Evolutionary conservation across 1,140 invertebrate genomes (phyloP), one percentile per base, ranked within the genome.

Genomic region (Penaeus vannamei): DNA sequence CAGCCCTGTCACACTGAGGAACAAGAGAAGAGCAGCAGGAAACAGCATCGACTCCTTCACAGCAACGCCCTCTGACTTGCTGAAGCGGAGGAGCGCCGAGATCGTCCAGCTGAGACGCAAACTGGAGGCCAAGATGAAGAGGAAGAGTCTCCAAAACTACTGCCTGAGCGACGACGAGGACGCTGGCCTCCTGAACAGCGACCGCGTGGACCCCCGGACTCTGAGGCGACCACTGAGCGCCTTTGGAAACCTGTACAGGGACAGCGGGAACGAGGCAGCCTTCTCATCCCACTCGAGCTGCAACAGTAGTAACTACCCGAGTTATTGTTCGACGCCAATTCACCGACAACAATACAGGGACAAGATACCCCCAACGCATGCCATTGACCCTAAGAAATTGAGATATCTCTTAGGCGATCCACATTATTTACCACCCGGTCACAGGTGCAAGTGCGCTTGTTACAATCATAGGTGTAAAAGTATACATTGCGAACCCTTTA

Each of bases 71-170:
- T 53, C 64, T 29, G 86, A 87, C 1, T 62, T 42, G 29, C 64
- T 87, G 62, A 87, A 66, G 42, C 29, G 86, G 36, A 77, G 79
- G 14, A 87, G 86, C 32, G 86, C 61, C 1, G 86, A 87, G 61
- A 87, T 87, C 26, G 80, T 79, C 2, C 26, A 82, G 42, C 60
- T 87, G 29, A 82, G 86, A 14, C 72, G 53, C 23, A 61, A 61
- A 2, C 23, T 87, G 26, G 69, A 87, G 26, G 61, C 64, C 19
- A 87, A 87, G 60, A 81, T 87, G 46, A 85, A 32, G 20, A 20
- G 46, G 22, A 66, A 85, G 46, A 72, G 60, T 29, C 59, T 42
- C 36, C 42, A 59, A 5, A 22, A 17, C 0, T 85, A 76, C 60
- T 53, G 61, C 36, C 17, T 66, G 29, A 20, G 72, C 42, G 17